These are phyloP conservation scores for Calliopum simillimum DNA, from an alignment of 2,888 invertebrate genomes.

Conservation along the genomic window DNA sequence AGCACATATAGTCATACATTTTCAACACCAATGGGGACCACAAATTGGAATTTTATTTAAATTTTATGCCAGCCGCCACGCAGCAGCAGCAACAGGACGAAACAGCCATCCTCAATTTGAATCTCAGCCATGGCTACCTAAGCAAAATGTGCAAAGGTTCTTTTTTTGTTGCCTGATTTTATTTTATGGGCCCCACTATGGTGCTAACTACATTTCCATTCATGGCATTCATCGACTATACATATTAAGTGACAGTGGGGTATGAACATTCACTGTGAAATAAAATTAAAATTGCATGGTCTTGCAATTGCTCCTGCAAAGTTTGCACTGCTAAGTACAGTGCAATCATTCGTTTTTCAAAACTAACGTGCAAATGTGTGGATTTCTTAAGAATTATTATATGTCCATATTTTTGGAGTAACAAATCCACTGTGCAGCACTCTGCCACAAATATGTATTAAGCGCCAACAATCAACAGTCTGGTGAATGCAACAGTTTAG, in stretches of 20 bases:
- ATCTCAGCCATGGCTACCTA: constrained; percentile 22
- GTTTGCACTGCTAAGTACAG: not conserved
- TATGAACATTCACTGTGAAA: not conserved
- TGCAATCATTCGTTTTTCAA: too few species aligned
- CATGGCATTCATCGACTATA: constrained; percentile 1
- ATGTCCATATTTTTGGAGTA: too few species aligned
- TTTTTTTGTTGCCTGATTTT: not conserved
- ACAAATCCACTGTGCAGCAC: too few species aligned
- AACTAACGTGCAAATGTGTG: too few species aligned
- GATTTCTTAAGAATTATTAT: too few species aligned
- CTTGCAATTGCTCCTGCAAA: not conserved
- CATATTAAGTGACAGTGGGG: constrained; percentile 2
- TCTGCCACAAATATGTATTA: not conserved
- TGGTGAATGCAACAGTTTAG: constrained; percentile 7
- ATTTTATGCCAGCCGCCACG: constrained; percentile 50
- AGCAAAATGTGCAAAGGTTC: constrained; percentile 4
- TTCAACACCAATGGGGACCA: constrained; percentile 8
- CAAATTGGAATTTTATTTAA: constrained; percentile 61
- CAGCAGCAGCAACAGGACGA: constrained; percentile 14
- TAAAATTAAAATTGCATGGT: not conserved
- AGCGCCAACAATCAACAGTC: not conserved
- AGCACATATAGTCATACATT: too few species aligned
- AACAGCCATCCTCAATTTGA: constrained; percentile 17
- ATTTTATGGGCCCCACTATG: constrained; percentile 7
- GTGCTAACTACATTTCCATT: not conserved